Evolutionary conservation across 2,888 invertebrate species (phyloP), one percentile per base, ranked within the genome.

Genomic region (Oxyteleia sp.): DNA sequence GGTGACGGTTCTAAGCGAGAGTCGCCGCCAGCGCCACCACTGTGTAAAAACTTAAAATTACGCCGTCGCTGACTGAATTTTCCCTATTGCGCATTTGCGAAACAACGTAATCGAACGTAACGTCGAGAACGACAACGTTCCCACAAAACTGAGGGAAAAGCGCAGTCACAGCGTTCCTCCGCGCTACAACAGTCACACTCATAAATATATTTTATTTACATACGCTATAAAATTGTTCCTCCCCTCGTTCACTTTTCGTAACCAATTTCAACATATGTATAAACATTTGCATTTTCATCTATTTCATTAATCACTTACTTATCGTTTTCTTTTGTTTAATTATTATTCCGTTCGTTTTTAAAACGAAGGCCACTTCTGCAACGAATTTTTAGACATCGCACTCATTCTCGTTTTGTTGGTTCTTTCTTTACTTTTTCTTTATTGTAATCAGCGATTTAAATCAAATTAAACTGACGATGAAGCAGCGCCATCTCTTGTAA

Each of bases 181-280:
- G 88, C 89, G 88, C 90, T n/a, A n/a, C n/a, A 90, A 90, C 85
- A 87, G 88, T 88, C 89, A 89, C 87, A 71, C 87, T 87, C 88
- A 91, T 89, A 91, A 89, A 89, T 71, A 80, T 72, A 7, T 75
- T 29, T 15, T 68, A 84, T 86, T 66, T 82, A 87, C 87, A 88
- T 88, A 71, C 84, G 35, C 71, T 82, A 86, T 86, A 82, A 87
- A 84, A 86, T 84, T 85, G 64, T 59, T 86, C 63, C 85, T 85
- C 82, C 51, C 18, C 26, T 23, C 4, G n/a, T n/a, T n/a, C n/a
- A n/a, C 26, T 16, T 13, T 45, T 57, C 45, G 41, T 55, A 78
- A 79, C 79, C 57, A 51, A 86, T 85, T 63, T 79, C 63, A 78
- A 68, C 68, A 26, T 55, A 55, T 41, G 53, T 78, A 59, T 66